Percentiles rank a stretch among this genome's conserved stretches.
phyloP scores from a whole-genome alignment of 2,888 invertebrate species.

The Phengaris arion region DNA sequence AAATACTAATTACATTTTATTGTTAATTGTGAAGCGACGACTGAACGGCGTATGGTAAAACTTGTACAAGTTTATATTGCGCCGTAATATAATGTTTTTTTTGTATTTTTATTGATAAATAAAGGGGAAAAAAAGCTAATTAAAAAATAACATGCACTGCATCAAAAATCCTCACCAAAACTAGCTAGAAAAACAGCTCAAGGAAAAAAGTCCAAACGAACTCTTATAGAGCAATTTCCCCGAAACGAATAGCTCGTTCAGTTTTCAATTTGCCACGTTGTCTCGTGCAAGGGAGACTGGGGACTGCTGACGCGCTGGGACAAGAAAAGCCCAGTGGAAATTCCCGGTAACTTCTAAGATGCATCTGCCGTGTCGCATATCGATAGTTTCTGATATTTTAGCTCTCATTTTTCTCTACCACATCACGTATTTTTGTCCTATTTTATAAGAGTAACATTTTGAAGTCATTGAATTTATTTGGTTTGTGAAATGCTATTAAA shows the following conservation, averaged over 20 bases:
- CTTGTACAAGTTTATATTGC: too few species aligned
- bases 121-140: too few species aligned
- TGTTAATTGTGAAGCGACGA: too few species aligned
- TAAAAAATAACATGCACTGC: neutral
- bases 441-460: neutral
- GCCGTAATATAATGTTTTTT: too few species aligned
- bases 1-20: too few species aligned
- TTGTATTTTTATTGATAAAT: too few species aligned
- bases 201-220: conserved; percentile 12
- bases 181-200: neutral
- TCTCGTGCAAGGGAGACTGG: conserved; percentile 26
- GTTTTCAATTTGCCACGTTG: conserved; percentile 35
- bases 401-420: neutral
- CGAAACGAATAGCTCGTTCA: conserved; percentile 33
- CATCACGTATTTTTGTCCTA: neutral
- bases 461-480: neutral
- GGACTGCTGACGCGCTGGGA: conserved; percentile 28
- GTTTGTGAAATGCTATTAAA: neutral
- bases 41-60: too few species aligned
- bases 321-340: conserved; percentile 31
- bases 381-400: conserved; percentile 18
- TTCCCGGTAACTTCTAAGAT: conserved; percentile 29
- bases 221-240: conserved; percentile 33
- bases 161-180: neutral
- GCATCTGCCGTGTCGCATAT: conserved; percentile 14